Conservation (phyloP, 2,888 invertebrate genomes). For the Creontiades dilutus region DNA sequence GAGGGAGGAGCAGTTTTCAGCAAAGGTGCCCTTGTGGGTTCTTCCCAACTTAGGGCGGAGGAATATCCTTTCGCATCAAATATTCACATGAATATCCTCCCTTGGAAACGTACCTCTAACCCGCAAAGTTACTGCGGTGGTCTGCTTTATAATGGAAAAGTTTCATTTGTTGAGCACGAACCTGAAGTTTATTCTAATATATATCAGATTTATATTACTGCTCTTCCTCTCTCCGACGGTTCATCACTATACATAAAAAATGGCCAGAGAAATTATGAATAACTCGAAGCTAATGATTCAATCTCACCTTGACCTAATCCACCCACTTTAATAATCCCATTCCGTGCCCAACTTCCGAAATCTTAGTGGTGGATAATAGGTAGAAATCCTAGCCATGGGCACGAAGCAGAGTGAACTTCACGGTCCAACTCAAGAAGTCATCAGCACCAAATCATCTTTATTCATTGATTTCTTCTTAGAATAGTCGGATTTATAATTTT, state of each 20-base stretch:
- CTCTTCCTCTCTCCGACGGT: not conserved
- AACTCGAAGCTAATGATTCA: not conserved
- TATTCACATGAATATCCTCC: not conserved
- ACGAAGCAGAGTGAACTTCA: too few species aligned
- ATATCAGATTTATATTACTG: not conserved
- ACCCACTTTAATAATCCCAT: too few species aligned
- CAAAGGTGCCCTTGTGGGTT: constrained; percentile 41
- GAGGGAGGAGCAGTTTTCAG: constrained; percentile 13
- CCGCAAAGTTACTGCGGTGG: not conserved
- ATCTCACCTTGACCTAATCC: too few species aligned
- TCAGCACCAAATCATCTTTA: too few species aligned
- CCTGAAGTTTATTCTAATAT: not conserved
- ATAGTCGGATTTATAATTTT: too few species aligned
- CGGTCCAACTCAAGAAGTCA: too few species aligned
- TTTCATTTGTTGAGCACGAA: not conserved
- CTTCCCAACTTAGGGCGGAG: not conserved
- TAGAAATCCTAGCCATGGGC: too few species aligned
- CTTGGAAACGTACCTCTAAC: not conserved
- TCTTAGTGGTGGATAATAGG: too few species aligned
- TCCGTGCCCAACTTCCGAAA: too few species aligned
- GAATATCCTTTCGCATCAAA: not conserved
- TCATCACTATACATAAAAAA: not conserved
- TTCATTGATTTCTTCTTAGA: too few species aligned
- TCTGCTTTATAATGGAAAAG: not conserved
- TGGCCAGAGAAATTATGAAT: not conserved